Percentiles rank a stretch among this genome's conserved stretches.
Conservation (phyloP, 2,113 vertebrate genomes). For the Planiliza haematocheilus region DNA sequence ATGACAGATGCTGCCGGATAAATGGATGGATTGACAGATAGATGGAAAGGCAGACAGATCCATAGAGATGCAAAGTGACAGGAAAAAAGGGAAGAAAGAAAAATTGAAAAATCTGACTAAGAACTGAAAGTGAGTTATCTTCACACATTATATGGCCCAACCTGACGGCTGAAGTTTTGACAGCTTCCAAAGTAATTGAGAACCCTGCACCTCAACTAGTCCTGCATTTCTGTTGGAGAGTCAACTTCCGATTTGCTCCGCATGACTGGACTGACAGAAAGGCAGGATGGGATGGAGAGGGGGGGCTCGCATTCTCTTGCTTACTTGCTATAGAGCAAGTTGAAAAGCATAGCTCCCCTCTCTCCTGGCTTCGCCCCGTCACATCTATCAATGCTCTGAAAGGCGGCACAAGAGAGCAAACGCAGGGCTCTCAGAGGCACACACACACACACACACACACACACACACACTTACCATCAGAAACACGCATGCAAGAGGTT, state of each 20-base stretch:
- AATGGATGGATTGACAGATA: conserved; percentile 73
- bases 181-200: conserved; percentile 29
- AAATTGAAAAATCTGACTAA: conserved; percentile 41
- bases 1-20: conserved; percentile 66
- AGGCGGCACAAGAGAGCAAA: conserved; percentile 55
- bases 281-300: conserved; percentile 23
- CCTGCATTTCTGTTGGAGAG: conserved; percentile 22
- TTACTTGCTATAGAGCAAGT: conserved; percentile 50
- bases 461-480: conserved; percentile 28
- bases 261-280: conserved; percentile 60
- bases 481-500: conserved; percentile 21
- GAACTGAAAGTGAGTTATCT: conserved; percentile 18
- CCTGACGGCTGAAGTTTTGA: conserved; percentile 38
- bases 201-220: conserved; percentile 19
- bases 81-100: conserved; percentile 21
- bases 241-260: conserved; percentile 67
- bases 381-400: conserved; percentile 65
- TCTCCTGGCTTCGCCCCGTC: conserved; percentile 44
- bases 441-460: conserved; percentile 29
- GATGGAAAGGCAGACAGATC: conserved; percentile 55
- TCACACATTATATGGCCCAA: conserved; percentile 14
- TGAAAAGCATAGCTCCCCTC: conserved; percentile 63
- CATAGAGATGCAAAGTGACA: conserved; percentile 54
- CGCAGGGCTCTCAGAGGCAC: conserved; percentile 15
- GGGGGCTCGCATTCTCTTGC: conserved; percentile 43